These are phyloP conservation scores for Amiota communis DNA, from an alignment of 2,888 invertebrate species.

Conservation along the genomic window DNA sequence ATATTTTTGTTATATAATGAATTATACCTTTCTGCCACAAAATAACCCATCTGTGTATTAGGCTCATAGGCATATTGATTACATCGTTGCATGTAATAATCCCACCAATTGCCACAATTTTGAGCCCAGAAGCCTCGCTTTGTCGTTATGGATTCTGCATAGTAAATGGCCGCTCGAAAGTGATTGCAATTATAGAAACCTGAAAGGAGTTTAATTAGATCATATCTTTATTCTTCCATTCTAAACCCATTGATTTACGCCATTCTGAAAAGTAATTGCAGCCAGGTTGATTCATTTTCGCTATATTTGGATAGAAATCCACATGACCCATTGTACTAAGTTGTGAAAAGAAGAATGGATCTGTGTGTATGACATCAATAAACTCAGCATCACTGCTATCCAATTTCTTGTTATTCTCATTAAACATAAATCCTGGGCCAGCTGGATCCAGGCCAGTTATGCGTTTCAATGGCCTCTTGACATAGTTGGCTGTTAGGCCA, in stretches of 20 bases:
- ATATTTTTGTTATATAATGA: neutral
- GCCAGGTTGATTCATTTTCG: constrained; percentile 76
- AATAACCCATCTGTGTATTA: constrained; percentile 74
- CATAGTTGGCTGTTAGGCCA: constrained; percentile 74
- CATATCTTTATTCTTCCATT: neutral
- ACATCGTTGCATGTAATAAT: constrained; percentile 75
- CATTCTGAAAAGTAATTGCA: constrained; percentile 70
- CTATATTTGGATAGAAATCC: constrained; percentile 78
- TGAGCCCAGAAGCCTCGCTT: constrained; percentile 76
- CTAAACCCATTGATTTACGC: constrained; percentile 36
- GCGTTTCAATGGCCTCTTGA: constrained; percentile 74
- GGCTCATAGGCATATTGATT: constrained; percentile 45
- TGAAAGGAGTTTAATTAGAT: neutral
- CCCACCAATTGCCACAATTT: constrained; percentile 75
- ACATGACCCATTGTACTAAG: constrained; percentile 75
- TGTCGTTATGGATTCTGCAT: constrained; percentile 76
- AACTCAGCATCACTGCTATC: constrained; percentile 77
- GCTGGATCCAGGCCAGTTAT: constrained; percentile 80
- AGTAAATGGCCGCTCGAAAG: constrained; percentile 76
- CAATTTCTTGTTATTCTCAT: constrained; percentile 73
- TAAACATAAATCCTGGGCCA: constrained; percentile 76
- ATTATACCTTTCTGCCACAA: constrained; percentile 73
- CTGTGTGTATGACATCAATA: constrained; percentile 80
- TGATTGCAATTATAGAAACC: constrained; percentile 76
- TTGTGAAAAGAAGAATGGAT: constrained; percentile 76